Evolutionary conservation across 2,888 invertebrate genomes (phyloP).

Genomic region (Pemphredon lugubris): DNA sequence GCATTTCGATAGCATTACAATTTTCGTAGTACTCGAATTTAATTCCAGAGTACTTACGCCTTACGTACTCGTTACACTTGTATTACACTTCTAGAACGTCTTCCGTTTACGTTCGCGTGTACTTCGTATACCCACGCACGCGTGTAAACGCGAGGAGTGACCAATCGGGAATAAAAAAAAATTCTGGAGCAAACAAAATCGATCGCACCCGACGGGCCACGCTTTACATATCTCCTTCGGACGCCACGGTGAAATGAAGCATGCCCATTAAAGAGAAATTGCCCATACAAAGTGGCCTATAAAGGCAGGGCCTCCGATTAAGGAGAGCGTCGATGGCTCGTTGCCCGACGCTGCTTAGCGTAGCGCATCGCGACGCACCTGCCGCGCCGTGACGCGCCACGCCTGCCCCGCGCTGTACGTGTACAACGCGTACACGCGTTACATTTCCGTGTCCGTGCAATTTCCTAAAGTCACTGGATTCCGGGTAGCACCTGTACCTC

Average conservation of each 20-base stretch:
- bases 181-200: slow-evolving; percentile 2
- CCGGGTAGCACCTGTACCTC: slow-evolving; percentile 31
- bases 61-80: no score
- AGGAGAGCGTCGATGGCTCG: slow-evolving; percentile 62
- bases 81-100: no score
- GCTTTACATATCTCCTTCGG: slow-evolving; percentile 46
- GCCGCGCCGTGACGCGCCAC: slow-evolving; percentile 56
- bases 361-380: slow-evolving; percentile 65
- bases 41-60: no score
- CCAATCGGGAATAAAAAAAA: background rate
- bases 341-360: slow-evolving; percentile 56
- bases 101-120: no score
- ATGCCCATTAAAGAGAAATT: slow-evolving; percentile 72
- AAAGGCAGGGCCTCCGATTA: slow-evolving; percentile 73
- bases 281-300: slow-evolving; percentile 70
- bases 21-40: no score
- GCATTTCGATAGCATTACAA: no score
- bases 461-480: slow-evolving; percentile 50
- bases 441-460: slow-evolving; percentile 32
- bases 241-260: slow-evolving; percentile 63
- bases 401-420: slow-evolving; percentile 27
- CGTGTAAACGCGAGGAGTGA: background rate
- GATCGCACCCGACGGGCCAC: slow-evolving; percentile 13
- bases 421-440: slow-evolving; percentile 21
- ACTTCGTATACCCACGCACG: slow-evolving; percentile 8